phyloP scores from a whole-genome alignment of 2,888 invertebrate species.

The Volucella bombylans region DNA sequence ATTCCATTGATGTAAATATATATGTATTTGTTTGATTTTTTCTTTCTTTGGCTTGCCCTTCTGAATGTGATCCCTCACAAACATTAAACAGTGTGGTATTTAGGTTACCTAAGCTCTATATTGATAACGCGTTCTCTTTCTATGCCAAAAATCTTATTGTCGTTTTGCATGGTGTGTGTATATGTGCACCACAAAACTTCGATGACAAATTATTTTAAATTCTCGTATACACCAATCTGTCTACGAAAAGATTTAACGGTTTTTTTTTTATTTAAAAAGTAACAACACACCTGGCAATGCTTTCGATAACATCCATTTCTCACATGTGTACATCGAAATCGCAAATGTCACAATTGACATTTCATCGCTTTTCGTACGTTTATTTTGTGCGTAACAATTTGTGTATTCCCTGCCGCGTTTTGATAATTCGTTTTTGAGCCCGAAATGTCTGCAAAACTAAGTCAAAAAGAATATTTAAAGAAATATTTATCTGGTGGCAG shows the following conservation, averaged over 20 bases:
- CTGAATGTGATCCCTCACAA: too few species aligned
- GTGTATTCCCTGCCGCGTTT: constrained; percentile 34
- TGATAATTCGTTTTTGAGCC: background rate
- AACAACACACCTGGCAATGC: constrained; percentile 7
- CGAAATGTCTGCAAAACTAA: constrained; percentile 81
- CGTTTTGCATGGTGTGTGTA: too few species aligned
- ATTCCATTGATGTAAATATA: too few species aligned
- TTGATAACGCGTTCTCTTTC: too few species aligned
- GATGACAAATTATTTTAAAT: background rate
- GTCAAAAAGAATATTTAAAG: constrained; percentile 91
- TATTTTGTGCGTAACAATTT: constrained; percentile 44
- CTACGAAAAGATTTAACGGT: background rate
- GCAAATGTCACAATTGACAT: constrained; percentile 41
- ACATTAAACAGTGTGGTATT: too few species aligned
- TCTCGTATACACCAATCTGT: background rate
- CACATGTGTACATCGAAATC: constrained; percentile 14
- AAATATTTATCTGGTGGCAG: constrained; percentile 88
- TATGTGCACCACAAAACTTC: too few species aligned
- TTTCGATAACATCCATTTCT: background rate
- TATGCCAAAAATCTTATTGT: too few species aligned
- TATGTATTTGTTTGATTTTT: too few species aligned
- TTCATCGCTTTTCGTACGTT: constrained; percentile 6
- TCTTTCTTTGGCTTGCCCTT: too few species aligned
- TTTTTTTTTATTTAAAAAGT: too few species aligned
- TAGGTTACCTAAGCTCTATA: too few species aligned